phyloP scores from a whole-genome alignment of 1,140 invertebrate genomes.

The Octopus sinensis region DNA sequence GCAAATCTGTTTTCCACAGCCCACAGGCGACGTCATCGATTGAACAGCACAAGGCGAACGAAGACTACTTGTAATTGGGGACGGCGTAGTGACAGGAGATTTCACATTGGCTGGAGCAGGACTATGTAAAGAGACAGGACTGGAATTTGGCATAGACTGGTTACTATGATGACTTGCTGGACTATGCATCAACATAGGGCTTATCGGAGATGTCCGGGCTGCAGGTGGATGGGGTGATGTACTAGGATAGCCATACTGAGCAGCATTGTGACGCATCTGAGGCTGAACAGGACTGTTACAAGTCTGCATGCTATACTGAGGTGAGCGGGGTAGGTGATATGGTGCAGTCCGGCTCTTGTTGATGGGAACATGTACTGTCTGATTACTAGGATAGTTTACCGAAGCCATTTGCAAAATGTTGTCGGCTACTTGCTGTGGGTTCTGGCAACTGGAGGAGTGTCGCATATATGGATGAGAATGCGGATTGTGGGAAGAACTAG shows the following conservation, averaged over 20 bases:
- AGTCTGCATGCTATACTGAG: conserved; percentile 25
- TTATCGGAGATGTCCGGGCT: conserved; percentile 40
- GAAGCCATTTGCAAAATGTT: conserved; percentile 53
- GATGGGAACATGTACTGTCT: conserved; percentile 47
- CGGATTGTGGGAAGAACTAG: conserved; percentile 6
- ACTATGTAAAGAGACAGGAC: conserved; percentile 45
- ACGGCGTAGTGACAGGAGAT: conserved; percentile 30
- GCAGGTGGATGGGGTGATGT: conserved; percentile 36
- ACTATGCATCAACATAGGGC: conserved; percentile 41
- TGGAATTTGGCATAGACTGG: conserved; percentile 38
- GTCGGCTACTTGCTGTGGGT: conserved; percentile 54
- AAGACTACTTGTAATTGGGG: conserved; percentile 14
- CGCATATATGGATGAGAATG: conserved; percentile 26
- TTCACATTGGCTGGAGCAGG: conserved; percentile 34
- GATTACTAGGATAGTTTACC: conserved; percentile 41
- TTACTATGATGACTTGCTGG: conserved; percentile 44
- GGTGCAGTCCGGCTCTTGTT: conserved; percentile 44
- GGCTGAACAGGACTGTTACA: conserved; percentile 17
- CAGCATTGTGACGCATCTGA: conserved; percentile 15
- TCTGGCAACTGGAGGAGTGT: conserved; percentile 27
- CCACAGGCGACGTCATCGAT: conserved; percentile 4
- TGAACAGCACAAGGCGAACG: conserved; percentile 17
- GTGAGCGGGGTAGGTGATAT: conserved; percentile 41
- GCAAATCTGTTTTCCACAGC: conserved; percentile 14
- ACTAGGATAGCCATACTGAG: conserved; percentile 38